Evolutionary conservation across 2,113 vertebrate species (phyloP).

Genomic region (Alligator sinensis): DNA sequence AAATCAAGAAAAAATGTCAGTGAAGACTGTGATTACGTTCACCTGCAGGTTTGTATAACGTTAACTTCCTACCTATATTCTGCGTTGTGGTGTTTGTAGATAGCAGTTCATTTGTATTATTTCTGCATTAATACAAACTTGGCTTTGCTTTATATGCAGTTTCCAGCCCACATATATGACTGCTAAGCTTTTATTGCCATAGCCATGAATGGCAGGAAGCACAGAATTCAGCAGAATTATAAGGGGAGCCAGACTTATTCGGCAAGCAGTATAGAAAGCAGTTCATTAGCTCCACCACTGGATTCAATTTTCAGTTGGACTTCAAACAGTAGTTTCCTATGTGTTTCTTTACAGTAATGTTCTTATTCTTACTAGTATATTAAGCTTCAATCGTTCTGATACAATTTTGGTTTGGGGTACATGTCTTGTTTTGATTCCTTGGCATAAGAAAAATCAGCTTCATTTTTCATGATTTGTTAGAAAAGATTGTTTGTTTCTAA

Average conservation of each 20-base stretch:
- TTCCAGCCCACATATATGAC: rapidly evolving
- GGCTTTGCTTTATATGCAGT: neutral
- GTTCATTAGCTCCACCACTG: neutral
- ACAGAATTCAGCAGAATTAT: rapidly evolving
- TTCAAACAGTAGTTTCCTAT: neutral
- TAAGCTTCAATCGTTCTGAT: neutral
- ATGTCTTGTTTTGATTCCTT: neutral
- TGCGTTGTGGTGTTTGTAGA: neutral
- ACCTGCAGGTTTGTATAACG: slow-evolving; percentile 78
- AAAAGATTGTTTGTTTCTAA: neutral
- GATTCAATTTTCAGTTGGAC: neutral
- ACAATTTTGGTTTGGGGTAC: neutral
- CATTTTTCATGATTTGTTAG: neutral
- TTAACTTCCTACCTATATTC: rapidly evolving
- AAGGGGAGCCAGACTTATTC: neutral
- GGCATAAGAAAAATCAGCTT: neutral
- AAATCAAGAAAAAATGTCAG: slow-evolving; percentile 3
- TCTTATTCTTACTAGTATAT: neutral
- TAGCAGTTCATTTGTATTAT: neutral
- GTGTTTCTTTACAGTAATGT: neutral
- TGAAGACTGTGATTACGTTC: slow-evolving; percentile 83
- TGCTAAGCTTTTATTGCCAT: neutral
- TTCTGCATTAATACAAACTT: neutral
- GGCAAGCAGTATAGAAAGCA: neutral
- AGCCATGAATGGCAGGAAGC: neutral